Evolutionary conservation across 1,140 invertebrate genomes (phyloP), one percentile per base, ranked within the genome.

Genomic region (Trissolcus basalis): DNA sequence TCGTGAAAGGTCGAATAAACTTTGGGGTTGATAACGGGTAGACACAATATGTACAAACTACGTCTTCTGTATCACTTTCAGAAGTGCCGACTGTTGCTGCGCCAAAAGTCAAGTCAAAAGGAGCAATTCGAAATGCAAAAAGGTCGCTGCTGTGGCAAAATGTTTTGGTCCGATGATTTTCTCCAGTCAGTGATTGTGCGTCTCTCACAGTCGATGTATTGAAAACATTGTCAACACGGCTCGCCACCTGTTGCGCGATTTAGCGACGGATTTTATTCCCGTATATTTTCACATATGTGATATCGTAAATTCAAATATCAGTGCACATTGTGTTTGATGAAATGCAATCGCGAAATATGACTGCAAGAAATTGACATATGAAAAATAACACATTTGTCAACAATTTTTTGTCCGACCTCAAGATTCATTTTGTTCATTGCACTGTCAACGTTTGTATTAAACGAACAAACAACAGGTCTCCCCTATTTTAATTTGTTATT

Each of bases 161-260:
- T 58, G 61, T 51, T 67, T 73, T 65, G 59, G 63, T 65, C n/a
- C n/a, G 70, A 63, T 70, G 73, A 70, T 78, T 63, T 54, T 73
- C n/a, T 27, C 2, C 54, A 49, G 65, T 61, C 32, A 49, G 61
- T 78, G 71, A 74, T 78, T 78, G 61, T 32, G 70, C 73, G 54
- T 70, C 76, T 73, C 71, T 60, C 67, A 51, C 55, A 50, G 49
- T 49, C 65, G 67, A 71, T 65, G 77, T 72, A 78, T 78, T 75
- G 77, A 75, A 74, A 78, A 75, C 77, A 75, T 78, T 75, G 77
- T 80, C 71, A 78, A 80, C 68, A 77, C 49, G 58, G 69, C 80
- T 80, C 61, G 81, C 81, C 84, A 85, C 84, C 84, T 85, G 84
- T 85, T 85, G 84, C 84, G 71, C 81, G 82, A 82, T 85, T 85